These are phyloP conservation scores for Belgica antarctica DNA, from an alignment of 2,888 invertebrate genomes.

Conservation along the genomic window DNA sequence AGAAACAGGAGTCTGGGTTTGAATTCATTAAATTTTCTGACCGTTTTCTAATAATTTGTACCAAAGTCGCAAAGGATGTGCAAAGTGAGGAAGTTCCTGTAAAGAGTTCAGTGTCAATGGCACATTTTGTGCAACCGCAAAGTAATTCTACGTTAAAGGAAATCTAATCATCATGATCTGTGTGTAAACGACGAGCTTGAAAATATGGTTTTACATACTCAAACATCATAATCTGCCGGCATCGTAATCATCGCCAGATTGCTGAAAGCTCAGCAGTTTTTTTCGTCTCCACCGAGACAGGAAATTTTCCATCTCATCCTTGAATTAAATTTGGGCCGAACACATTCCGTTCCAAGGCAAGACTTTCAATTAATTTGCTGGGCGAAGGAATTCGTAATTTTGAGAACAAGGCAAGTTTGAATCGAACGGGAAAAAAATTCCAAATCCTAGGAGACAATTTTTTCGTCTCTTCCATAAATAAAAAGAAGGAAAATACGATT, in stretches of 20 bases:
- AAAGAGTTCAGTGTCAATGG: background rate
- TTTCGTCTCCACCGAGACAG: background rate
- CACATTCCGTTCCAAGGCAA: too few relatives aligned
- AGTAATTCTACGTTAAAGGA: background rate
- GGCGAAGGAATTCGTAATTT: conserved; percentile 12
- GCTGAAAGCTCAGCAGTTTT: background rate
- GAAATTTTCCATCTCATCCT: background rate
- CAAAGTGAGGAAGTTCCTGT: too few relatives aligned
- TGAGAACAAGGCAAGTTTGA: too few relatives aligned
- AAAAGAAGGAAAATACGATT: conserved; percentile 16
- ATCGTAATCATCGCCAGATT: background rate
- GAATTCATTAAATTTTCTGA: too few relatives aligned
- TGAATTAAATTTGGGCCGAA: background rate
- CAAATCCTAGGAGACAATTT: background rate
- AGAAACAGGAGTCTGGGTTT: too few relatives aligned
- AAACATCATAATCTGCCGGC: background rate
- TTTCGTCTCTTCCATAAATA: conserved; percentile 14
- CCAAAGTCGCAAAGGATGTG: background rate
- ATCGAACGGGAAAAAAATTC: background rate
- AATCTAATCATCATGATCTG: conserved; percentile 31
- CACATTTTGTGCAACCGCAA: conserved; percentile 12
- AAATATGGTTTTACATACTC: background rate
- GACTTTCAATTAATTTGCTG: conserved; percentile 30
- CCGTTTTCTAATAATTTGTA: too few relatives aligned
- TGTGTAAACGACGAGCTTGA: background rate